Base-by-base conservation (phyloP, 2,888 invertebrate species). In the Graphium colonna region DNA sequence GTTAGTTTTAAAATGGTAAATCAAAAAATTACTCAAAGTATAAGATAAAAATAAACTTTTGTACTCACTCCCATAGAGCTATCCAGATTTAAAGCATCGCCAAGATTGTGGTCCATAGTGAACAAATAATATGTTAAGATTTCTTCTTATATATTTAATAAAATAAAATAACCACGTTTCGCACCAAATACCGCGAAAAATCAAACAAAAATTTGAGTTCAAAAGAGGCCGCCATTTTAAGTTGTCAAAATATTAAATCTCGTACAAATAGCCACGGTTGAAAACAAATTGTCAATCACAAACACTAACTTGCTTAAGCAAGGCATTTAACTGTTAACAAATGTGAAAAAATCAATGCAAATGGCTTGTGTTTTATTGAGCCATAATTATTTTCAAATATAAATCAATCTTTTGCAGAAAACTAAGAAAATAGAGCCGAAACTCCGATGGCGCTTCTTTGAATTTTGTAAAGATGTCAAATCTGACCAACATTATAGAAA, bases 161-260 rank as follows among this genome's bases (percentile, higher is more conserved):
- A n/a, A 12, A 52, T 26, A 1, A 54, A 50, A 58, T 46, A 12
- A 21, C 53, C 36, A 18, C 38, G 41, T 31, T 28, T 51, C 49
- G 55, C 56, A 47, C 58, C 54, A 57, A 58, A 60, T 57, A 52
- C 54, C 47, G 50, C 52, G 44, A 56, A 65, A 71, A 71, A 63
- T 64, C 59, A 60, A 65, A 69, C 69, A 65, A 58, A 80, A 63
- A 66, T 67, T 69, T 62, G 63, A 81, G 82, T 89, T 90, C 71
- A 88, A 90, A 90, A 74, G 86, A 79, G 81, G 83, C 90, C 90
- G 90, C 90, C 90, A 90, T 90, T 87, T 84, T 88, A 85, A 66
- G 73, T 75, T 86, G 87, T 86, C 89, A 89, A 86, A 54, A 85
- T 69, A 64, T 59, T 62, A 61, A 68, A 69, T 71, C 70, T 70